Evolutionary conservation across 2,888 invertebrate species (phyloP), one percentile per base, ranked within the genome.

Genomic region (Metalampra italica): DNA sequence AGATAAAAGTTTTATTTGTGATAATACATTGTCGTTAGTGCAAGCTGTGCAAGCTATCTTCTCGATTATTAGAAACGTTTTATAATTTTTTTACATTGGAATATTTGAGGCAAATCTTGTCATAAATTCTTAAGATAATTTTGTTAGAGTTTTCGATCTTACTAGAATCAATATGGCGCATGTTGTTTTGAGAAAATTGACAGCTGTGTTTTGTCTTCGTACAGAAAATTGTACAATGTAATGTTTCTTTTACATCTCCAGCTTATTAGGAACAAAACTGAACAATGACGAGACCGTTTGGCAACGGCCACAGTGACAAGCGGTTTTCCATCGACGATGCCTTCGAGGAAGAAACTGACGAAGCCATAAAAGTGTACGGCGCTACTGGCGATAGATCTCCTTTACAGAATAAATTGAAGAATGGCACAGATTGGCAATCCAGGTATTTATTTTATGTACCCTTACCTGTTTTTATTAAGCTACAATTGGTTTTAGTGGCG

Each of bases 261-360:
- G 60, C 57, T 61, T 58, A 63, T 60, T 65, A 71, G 62, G 59
- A 68, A 58, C 60, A 62, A 62, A 63, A 64, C 66, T 66, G 67
- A 68, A 86, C 71, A 75, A 91, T 91, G 90, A 90, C 90, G 64
- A 81, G 84, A 71, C 78, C 88, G 53, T 88, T 87, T 62, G 84
- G 87, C 60, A 83, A 78, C 55, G 84, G 87, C 60, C 83, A 78
- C 55, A 83, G 72, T 75, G 92, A 92, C 63, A 93, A 93, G 72
- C 89, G 93, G 60, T 95, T 95, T 83, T 94, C 94, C 45, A 95
- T 95, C 65, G 95, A 95, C 79, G 95, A 95, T 79, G 95, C 95
- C 11, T 95, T 95, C 71, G 95, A 95, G 72, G 95, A 95, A 73
- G 95, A 96, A 75, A 94, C 95, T 43, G 95, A 95, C 69, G 95